Conservation (phyloP, 2,888 invertebrate genomes). For the Mellilla xanthometata region DNA sequence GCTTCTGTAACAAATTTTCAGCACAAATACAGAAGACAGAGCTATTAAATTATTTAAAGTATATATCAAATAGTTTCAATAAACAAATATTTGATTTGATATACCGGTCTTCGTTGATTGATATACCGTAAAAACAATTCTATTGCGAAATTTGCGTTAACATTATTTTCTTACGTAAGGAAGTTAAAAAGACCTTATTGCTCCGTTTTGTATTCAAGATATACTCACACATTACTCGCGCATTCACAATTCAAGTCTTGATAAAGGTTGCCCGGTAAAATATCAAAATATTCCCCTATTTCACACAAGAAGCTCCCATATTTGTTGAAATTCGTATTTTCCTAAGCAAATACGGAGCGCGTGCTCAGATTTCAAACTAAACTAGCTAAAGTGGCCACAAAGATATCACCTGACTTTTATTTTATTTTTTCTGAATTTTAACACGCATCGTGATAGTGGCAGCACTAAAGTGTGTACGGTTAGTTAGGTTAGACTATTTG, state of each 20-base stretch:
- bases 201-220: too few species aligned
- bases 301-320: constrained; percentile 4
- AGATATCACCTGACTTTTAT: constrained; percentile 14
- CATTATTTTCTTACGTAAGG: too few species aligned
- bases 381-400: constrained; percentile 9
- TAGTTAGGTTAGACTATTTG: constrained; percentile 15
- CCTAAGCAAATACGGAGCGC: constrained; percentile 9
- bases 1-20: too few species aligned
- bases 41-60: too few species aligned
- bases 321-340: constrained; percentile 18
- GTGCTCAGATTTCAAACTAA: constrained; percentile 19
- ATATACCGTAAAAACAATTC: too few species aligned
- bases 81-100: too few species aligned
- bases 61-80: too few species aligned
- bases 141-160: too few species aligned
- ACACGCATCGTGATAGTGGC: constrained; percentile 17
- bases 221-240: not conserved
- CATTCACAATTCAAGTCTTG: not conserved
- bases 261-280: constrained; percentile 7
- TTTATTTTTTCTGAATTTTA: constrained; percentile 4
- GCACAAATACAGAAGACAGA: too few species aligned
- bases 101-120: too few species aligned
- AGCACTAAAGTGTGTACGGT: constrained; percentile 18
- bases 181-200: too few species aligned
- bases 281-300: constrained; percentile 7